Base-by-base conservation (phyloP, 1,140 invertebrate genomes). In the Tenebrio molitor region DNA sequence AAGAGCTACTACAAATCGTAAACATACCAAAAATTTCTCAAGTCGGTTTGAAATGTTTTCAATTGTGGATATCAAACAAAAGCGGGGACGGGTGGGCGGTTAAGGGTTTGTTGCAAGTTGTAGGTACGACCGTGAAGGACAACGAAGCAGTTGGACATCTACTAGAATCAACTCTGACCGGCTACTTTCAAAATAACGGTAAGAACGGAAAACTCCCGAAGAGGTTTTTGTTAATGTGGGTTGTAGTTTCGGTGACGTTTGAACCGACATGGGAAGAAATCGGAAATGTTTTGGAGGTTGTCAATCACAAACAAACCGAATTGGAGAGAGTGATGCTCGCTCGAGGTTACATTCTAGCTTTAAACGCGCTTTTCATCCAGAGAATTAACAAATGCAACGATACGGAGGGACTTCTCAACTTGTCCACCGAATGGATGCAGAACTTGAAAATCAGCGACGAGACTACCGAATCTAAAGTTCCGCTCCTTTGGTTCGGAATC, bases 181-280 rank as follows among this genome's bases (percentile, higher is more conserved):
- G 76, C 41, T 83, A 82, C 71, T 83, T 83, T 72, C 58, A 73
- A 53, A 81, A 78, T 64, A 78, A 64, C 62, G 77, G 81, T 82
- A 76, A 76, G 36, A 39, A 7, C 7, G 7, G n/a, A n/a, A n/a
- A n/a, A n/a, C n/a, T n/a, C n/a, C n/a, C n/a, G n/a, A n/a, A n/a
- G n/a, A n/a, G n/a, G n/a, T n/a, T n/a, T n/a, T n/a, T n/a, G n/a
- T n/a, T n/a, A n/a, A n/a, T n/a, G n/a, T n/a, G n/a, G 36, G n/a
- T 39, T 79, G 17, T 63, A 80, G 78, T 78, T 10, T 72, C 64
- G 16, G 72, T 70, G 34, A 25, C 71, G 23, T 66, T 74, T 44
- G 44, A 77, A 50, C 74, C 77, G 1, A 74, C 79, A 10, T 83
- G 82, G 82, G 69, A 70, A 41, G 44, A 78, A 58, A 50, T 81